A percentile compares a stretch with the other conserved stretches of the same genome.
Conservation (phyloP, 2,888 invertebrate species). For the Andrena dorsata region DNA sequence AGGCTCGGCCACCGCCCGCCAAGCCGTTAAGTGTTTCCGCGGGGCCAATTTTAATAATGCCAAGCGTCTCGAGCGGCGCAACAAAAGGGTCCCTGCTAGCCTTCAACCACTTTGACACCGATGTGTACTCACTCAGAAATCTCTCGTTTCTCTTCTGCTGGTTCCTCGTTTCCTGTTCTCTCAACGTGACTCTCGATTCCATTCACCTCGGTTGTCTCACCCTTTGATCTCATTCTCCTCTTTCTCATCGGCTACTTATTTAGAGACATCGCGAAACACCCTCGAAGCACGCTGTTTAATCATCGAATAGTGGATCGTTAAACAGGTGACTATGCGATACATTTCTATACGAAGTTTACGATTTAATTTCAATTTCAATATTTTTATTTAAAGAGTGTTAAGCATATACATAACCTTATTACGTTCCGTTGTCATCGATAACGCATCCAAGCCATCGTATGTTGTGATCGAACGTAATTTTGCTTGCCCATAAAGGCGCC, state of each 20-base stretch:
- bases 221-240: constrained; percentile 34
- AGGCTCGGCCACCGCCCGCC: constrained; percentile 67
- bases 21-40: constrained; percentile 71
- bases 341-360: too few species aligned
- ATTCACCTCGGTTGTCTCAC: constrained; percentile 44
- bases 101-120: constrained; percentile 63
- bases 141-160: constrained; percentile 17
- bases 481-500: constrained; percentile 27
- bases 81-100: constrained; percentile 57
- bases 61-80: constrained; percentile 57
- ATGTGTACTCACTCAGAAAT: constrained; percentile 46
- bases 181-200: constrained; percentile 45
- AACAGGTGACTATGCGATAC: not conserved
- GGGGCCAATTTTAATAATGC: constrained; percentile 78
- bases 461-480: constrained; percentile 45
- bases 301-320: not conserved
- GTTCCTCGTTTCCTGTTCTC: constrained; percentile 30
- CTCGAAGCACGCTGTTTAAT: not conserved
- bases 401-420: constrained; percentile 6
- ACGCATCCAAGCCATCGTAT: constrained; percentile 20
- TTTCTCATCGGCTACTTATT: constrained; percentile 42
- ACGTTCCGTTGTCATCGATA: constrained; percentile 25
- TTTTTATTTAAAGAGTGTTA: not conserved
- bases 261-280: constrained; percentile 23
- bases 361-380: too few species aligned